Evolutionary conservation across 37 sponge, comb jelly and placozoan species (phyloP).

Genomic region (Bolinopsis microptera): DNA sequence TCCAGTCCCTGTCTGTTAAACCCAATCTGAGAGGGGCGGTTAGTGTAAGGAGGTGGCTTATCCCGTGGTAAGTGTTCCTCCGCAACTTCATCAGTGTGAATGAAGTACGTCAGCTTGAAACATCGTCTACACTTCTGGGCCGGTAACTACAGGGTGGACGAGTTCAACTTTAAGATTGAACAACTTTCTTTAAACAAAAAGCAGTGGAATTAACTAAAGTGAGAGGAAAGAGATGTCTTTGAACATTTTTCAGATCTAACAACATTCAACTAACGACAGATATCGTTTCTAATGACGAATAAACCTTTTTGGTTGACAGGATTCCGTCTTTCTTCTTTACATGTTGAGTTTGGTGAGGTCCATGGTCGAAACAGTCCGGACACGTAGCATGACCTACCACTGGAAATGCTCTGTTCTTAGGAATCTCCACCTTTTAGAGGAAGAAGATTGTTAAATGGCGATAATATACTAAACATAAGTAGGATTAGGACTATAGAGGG

Average conservation of each 20-base stretch:
- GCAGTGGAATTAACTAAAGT: too few species aligned
- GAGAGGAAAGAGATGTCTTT: too few species aligned
- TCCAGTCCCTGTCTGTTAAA: not conserved
- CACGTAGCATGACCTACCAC: constrained; percentile 46
- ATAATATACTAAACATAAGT: not conserved
- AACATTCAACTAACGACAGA: too few species aligned
- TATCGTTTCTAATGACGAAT: too few species aligned
- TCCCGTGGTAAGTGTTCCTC: not conserved
- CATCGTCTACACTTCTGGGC: constrained; percentile 29
- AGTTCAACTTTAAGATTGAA: too few species aligned
- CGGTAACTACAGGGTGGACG: constrained; percentile 33
- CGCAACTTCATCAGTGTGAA: not conserved
- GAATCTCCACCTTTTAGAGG: constrained; percentile 40
- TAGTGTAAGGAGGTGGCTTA: constrained; percentile 53
- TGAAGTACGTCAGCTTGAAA: not conserved
- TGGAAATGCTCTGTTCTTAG: constrained; percentile 57
- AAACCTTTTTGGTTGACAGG: constrained; percentile 15
- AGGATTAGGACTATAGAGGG: not conserved
- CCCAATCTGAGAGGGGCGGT: not conserved
- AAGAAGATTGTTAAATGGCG: not conserved
- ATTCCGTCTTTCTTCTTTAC: not conserved
- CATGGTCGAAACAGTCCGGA: constrained; percentile 51
- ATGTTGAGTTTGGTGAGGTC: not conserved
- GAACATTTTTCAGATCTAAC: too few species aligned
- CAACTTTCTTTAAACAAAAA: too few species aligned